These are phyloP conservation scores for Trachemys scripta DNA, from an alignment of 2,113 vertebrate genomes.

Conservation along the genomic window DNA sequence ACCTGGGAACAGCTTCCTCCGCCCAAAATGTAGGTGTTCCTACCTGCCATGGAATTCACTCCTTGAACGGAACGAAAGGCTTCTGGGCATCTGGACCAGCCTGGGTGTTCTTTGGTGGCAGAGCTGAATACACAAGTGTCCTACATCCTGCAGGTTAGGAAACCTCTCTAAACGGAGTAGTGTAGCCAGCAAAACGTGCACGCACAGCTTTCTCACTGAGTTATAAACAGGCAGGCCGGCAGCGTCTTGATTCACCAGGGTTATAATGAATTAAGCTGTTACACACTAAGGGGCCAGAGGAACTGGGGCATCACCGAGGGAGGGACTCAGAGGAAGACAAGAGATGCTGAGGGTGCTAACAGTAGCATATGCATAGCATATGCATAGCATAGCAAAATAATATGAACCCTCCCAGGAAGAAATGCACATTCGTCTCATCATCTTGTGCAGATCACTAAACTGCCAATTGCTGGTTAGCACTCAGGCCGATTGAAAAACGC, in stretches of 20 bases:
- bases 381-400: neutral
- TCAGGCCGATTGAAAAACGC: conserved; percentile 41
- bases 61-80: neutral
- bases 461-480: conserved; percentile 64
- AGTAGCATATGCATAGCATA: neutral
- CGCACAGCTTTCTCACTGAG: neutral
- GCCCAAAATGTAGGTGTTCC: neutral
- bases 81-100: neutral
- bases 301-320: neutral
- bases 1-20: neutral
- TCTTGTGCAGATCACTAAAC: neutral
- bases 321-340: neutral
- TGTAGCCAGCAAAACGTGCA: neutral
- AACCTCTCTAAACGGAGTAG: neutral
- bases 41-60: neutral
- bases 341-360: neutral
- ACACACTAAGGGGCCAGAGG: neutral
- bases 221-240: neutral
- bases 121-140: neutral
- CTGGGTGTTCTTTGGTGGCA: neutral
- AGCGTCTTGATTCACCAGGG: neutral
- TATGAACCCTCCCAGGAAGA: neutral
- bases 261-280: neutral
- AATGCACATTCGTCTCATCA: neutral
- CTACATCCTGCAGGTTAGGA: neutral